Conservation (phyloP, 2,797 vertebrate species). For the Meriones psammophilus region DNA sequence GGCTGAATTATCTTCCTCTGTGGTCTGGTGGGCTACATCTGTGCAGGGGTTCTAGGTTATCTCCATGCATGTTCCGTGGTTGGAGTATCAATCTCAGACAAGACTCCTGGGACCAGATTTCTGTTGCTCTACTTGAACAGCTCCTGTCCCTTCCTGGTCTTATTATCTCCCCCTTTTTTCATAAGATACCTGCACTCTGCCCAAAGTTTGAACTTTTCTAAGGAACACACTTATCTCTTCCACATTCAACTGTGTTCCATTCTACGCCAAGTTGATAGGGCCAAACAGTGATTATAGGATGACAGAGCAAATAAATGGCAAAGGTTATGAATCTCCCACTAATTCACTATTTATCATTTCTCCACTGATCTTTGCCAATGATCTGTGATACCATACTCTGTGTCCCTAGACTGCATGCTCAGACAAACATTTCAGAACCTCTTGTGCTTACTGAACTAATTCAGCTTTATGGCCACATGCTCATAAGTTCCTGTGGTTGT, state of each 20-base stretch:
- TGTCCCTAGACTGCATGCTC: neutral
- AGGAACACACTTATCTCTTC: neutral
- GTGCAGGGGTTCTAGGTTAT: too few relatives aligned
- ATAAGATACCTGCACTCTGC: too few relatives aligned
- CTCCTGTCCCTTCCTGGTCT: too few relatives aligned
- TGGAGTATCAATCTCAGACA: too few relatives aligned
- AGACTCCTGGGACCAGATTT: too few relatives aligned
- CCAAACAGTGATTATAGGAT: neutral
- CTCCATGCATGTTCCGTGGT: too few relatives aligned
- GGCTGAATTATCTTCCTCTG: too few relatives aligned
- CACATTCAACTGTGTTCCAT: neutral
- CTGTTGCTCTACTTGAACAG: too few relatives aligned
- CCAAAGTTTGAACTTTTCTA: neutral
- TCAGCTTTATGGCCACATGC: neutral
- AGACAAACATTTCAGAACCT: neutral
- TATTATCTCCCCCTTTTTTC: too few relatives aligned
- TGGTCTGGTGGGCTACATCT: too few relatives aligned
- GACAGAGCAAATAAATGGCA: neutral
- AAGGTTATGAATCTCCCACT: neutral
- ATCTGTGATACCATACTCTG: neutral
- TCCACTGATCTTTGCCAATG: neutral
- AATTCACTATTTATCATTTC: neutral
- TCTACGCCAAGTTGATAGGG: neutral
- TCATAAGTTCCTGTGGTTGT: neutral
- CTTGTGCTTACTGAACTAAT: neutral